Percentiles rank a stretch among this genome's conserved stretches.
Conservation (phyloP, 2,888 invertebrate genomes). For the Eledona agricola region DNA sequence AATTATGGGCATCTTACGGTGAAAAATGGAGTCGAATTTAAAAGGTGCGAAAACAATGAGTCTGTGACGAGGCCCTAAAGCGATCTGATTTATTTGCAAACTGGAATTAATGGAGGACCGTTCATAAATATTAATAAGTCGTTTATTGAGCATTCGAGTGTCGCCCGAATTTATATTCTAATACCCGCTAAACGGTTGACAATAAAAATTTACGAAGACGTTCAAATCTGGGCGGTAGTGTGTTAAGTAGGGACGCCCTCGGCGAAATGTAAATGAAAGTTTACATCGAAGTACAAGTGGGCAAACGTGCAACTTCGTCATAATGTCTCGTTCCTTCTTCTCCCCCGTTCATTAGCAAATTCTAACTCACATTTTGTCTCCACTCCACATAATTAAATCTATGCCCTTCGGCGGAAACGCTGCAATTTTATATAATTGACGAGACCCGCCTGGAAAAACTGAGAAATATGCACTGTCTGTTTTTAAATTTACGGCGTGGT, state of each 20-base stretch:
- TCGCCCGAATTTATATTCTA: slow-evolving; percentile 13
- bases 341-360: slow-evolving; percentile 8
- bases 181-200: no score
- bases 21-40: slow-evolving; percentile 12
- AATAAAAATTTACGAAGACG: slow-evolving; percentile 7
- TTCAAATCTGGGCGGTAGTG: neutral
- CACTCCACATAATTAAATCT: no score
- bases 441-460: no score
- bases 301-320: slow-evolving; percentile 9
- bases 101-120: slow-evolving; percentile 16
- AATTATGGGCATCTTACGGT: slow-evolving; percentile 14
- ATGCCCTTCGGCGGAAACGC: slow-evolving; percentile 5
- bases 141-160: slow-evolving; percentile 19
- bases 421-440: no score
- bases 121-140: slow-evolving; percentile 34
- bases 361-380: slow-evolving; percentile 1
- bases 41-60: slow-evolving; percentile 20
- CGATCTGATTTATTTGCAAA: slow-evolving; percentile 22
- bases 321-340: slow-evolving; percentile 2
- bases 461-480: no score
- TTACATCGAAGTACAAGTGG: slow-evolving; percentile 1
- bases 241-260: slow-evolving; percentile 3
- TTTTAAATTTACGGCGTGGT: no score
- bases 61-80: slow-evolving; percentile 10
- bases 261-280: slow-evolving; percentile 10